A percentile compares a stretch with the other conserved stretches of the same genome.
Conservation (phyloP, 1,140 invertebrate species). For the Microplitis mediator region DNA sequence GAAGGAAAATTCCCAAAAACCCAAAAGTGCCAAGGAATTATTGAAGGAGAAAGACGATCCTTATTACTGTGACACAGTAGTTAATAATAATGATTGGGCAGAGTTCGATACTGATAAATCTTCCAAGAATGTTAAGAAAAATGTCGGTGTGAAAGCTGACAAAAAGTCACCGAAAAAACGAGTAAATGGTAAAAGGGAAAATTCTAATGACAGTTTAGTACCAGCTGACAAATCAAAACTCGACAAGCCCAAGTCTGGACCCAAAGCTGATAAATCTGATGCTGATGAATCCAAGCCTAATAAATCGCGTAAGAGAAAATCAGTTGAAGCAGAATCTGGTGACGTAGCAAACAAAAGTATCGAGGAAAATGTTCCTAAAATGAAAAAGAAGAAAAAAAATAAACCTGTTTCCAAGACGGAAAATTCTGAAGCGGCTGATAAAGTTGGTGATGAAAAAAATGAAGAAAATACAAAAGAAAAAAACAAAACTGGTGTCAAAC, state of each 20-base stretch:
- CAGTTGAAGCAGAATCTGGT: conserved; percentile 23
- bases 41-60: conserved; percentile 42
- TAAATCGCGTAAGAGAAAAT: conserved; percentile 20
- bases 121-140: too few relatives aligned
- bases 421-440: not conserved
- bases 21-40: conserved; percentile 49
- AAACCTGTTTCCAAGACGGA: not conserved
- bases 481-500: conserved; percentile 17
- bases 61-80: conserved; percentile 30
- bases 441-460: conserved; percentile 18
- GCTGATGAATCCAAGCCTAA: too few relatives aligned
- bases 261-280: not conserved
- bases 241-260: not conserved
- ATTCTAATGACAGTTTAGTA: not conserved
- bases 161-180: not conserved
- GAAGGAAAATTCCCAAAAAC: conserved; percentile 52
- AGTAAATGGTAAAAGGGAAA: conserved; percentile 8
- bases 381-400: conserved; percentile 30
- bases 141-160: too few relatives aligned
- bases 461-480: conserved; percentile 36
- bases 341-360: not conserved
- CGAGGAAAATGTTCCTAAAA: not conserved
- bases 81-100: conserved; percentile 49
- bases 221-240: too few relatives aligned
- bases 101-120: conserved; percentile 39